Evolutionary conservation across 1,140 invertebrate genomes (phyloP), one percentile per base, ranked within the genome.

Genomic region (Bombus superbus): DNA sequence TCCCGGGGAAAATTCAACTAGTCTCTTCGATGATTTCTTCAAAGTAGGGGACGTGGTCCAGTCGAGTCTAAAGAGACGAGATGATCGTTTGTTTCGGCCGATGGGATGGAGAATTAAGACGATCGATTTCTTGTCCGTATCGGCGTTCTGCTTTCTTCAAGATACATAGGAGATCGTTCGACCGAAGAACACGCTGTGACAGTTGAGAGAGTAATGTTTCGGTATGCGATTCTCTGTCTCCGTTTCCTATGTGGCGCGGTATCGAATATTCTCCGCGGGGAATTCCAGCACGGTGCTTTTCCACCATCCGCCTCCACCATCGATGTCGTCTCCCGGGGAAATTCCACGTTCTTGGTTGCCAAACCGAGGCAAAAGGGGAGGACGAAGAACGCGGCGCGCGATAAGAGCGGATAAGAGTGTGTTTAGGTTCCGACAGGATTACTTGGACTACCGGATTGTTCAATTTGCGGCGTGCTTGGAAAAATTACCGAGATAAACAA

Each of bases 401-500:
- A 82, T 82, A 82, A 82, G 57, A 47, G 32, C 25, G 57, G 42
- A 47, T 75, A 66, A 82, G 72, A 82, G 25, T 15, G 77, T 72
- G 71, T 64, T 82, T 74, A 44, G 47, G n/a, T 42, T 44, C 10
- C 15, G 22, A 2, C 11, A 5, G n/a, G 38, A 32, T 59, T 40
- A 53, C 32, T 38, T 38, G 10, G 44, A 44, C 71, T 28, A 11
- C 57, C n/a, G 40, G 57, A 75, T 82, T 74, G 59, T 47, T 40
- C 80, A 64, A 74, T 75, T 82, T 75, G 80, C 32, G n/a, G 5
- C 11, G 78, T 47, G 44, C 66, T 81, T 71, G 79, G 47, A 81
- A 59, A 74, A 82, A 82, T 82, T 82, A 75, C 69, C 44, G n/a
- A 18, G 66, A 59, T 71, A 71, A 81, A 72, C 79, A 79, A 28